Conservation (phyloP, 2,113 vertebrate species). For the Gallinago media region DNA sequence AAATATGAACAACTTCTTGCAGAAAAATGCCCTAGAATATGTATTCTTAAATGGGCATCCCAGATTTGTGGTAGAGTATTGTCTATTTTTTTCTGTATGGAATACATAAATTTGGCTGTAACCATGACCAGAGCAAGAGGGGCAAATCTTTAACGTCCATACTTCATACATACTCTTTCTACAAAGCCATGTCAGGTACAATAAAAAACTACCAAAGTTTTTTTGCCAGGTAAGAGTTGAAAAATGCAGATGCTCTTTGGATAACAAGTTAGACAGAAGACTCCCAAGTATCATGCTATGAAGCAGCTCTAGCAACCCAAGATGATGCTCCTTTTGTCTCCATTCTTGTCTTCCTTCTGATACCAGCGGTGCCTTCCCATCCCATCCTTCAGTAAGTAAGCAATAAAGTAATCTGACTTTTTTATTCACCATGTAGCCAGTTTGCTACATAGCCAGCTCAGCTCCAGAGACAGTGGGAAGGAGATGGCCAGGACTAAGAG, state of each 20-base stretch:
- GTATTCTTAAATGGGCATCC: neutral
- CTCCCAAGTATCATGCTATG: neutral
- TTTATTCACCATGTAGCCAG: neutral
- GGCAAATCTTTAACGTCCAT: neutral
- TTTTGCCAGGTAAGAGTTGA: neutral
- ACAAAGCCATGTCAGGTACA: neutral
- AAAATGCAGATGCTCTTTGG: neutral
- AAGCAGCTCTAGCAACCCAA: neutral
- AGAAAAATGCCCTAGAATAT: neutral
- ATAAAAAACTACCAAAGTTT: neutral
- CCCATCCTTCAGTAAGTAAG: neutral
- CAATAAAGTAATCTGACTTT: neutral
- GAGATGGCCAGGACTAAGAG: neutral
- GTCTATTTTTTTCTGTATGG: neutral
- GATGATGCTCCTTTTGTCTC: neutral
- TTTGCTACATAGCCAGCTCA: accelerated
- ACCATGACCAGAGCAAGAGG: neutral
- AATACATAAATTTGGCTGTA: neutral
- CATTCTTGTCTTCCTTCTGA: neutral
- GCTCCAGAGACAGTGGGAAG: neutral
- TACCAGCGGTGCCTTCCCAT: neutral
- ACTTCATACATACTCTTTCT: neutral
- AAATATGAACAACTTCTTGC: neutral
- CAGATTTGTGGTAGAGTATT: neutral
- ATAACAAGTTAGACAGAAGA: neutral